These are phyloP conservation scores for Amorpha juglandis DNA, from an alignment of 2,888 invertebrate species.

Conservation along the genomic window DNA sequence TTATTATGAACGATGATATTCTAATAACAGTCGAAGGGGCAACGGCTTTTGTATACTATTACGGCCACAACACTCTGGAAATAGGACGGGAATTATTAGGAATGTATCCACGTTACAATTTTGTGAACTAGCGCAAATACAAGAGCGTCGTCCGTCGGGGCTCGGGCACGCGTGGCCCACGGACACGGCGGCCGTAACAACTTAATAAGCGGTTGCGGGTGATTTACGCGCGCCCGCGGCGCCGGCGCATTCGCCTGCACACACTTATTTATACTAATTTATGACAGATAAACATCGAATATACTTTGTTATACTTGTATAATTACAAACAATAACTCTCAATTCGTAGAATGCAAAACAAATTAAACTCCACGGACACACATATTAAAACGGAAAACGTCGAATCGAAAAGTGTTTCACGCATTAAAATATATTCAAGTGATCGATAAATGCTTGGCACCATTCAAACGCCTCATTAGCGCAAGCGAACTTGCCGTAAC, in stretches of 20 bases:
- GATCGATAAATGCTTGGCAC: conserved; percentile 42
- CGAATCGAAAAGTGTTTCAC: conserved; percentile 1
- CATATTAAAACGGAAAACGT: neutral
- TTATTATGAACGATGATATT: conserved; percentile 22
- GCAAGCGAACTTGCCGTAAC: conserved; percentile 47
- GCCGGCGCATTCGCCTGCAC: conserved; percentile 72
- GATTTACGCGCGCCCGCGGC: conserved; percentile 82
- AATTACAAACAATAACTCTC: conserved; percentile 21
- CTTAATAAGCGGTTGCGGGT: conserved; percentile 82
- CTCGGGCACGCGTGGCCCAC: conserved; percentile 73
- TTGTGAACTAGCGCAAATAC: conserved; percentile 66
- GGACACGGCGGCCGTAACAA: conserved; percentile 78
- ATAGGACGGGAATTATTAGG: conserved; percentile 16
- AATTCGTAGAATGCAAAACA: conserved; percentile 23
- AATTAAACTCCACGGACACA: conserved; percentile 10
- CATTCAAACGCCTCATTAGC: conserved; percentile 62
- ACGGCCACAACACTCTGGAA: conserved; percentile 4
- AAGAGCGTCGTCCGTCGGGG: conserved; percentile 58
- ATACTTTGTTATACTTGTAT: conserved; percentile 32
- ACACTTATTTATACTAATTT: conserved; percentile 79
- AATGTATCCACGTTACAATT: conserved; percentile 45
- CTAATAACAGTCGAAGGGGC: conserved; percentile 21
- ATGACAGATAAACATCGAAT: conserved; percentile 75
- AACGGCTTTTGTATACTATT: conserved; percentile 11
- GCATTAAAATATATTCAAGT: conserved; percentile 20